Conservation (phyloP, 1,140 invertebrate genomes). For the Parasteatoda tepidariorum region DNA sequence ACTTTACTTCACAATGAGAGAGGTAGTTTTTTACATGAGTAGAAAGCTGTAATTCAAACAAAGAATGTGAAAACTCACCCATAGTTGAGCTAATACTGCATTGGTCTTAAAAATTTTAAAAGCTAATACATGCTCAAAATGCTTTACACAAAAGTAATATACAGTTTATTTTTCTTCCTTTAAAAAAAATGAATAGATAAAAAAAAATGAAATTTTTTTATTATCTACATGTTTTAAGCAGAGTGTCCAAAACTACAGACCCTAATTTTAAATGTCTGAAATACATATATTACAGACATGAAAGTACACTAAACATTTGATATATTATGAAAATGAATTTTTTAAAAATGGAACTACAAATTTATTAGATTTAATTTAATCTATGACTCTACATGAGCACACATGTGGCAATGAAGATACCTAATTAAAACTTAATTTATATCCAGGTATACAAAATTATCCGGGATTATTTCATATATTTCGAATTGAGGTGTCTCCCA, state of each 20-base stretch:
- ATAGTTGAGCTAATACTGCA: no score
- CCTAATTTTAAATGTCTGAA: not conserved
- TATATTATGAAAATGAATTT: not conserved
- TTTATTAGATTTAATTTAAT: not conserved
- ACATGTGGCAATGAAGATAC: not conserved
- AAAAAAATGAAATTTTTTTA: not conserved
- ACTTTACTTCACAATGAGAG: no score
- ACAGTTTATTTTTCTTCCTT: not conserved
- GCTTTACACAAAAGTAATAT: no score
- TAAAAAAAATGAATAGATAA: not conserved
- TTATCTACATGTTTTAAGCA: not conserved
- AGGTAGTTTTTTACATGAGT: no score
- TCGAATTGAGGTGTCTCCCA: not conserved
- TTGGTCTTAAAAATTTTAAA: no score
- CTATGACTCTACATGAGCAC: not conserved
- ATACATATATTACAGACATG: not conserved
- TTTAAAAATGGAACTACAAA: not conserved
- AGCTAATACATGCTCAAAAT: no score
- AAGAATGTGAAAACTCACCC: no score
- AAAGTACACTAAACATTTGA: not conserved
- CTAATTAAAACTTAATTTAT: not conserved
- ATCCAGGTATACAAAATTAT: not conserved
- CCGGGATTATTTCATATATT: not conserved
- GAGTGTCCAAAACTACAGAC: not conserved
- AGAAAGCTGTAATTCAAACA: no score